These are phyloP conservation scores for Pharmacophagus antenor DNA, from an alignment of 2,888 invertebrate genomes.

Conservation along the genomic window DNA sequence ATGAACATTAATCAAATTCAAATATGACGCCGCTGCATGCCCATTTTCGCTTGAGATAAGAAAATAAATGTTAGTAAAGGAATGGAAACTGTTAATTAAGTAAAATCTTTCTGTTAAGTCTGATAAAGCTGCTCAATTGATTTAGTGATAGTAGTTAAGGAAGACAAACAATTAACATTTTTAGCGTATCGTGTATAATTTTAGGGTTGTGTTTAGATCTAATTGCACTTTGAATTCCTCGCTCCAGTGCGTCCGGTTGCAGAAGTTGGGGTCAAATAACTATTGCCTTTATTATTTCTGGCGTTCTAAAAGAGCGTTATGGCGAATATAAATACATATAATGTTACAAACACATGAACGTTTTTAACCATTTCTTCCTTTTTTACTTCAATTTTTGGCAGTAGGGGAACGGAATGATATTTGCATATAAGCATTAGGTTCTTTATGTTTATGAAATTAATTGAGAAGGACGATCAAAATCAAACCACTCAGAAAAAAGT, in stretches of 20 bases:
- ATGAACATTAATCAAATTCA: constrained; percentile 5
- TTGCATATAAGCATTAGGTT: too few relatives aligned
- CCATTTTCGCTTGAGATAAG: not conserved
- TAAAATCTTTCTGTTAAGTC: too few relatives aligned
- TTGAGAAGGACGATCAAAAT: too few relatives aligned
- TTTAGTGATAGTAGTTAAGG: not conserved
- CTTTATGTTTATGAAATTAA: too few relatives aligned
- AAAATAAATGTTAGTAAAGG: not conserved
- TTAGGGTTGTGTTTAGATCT: not conserved
- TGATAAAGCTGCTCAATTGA: too few relatives aligned
- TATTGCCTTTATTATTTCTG: not conserved
- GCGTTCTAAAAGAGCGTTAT: too few relatives aligned
- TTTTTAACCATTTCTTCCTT: too few relatives aligned
- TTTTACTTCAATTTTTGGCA: too few relatives aligned
- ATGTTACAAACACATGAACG: too few relatives aligned
- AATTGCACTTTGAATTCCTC: not conserved
- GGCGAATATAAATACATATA: too few relatives aligned
- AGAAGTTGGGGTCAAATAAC: not conserved
- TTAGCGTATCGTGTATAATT: not conserved
- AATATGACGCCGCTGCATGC: not conserved
- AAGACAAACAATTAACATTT: not conserved
- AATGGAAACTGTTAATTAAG: not conserved
- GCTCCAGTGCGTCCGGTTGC: not conserved
- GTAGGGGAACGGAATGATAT: too few relatives aligned
- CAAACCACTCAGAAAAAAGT: too few relatives aligned